phyloP scores from a whole-genome alignment of 2,888 invertebrate genomes.

The Tetragnatha montana region DNA sequence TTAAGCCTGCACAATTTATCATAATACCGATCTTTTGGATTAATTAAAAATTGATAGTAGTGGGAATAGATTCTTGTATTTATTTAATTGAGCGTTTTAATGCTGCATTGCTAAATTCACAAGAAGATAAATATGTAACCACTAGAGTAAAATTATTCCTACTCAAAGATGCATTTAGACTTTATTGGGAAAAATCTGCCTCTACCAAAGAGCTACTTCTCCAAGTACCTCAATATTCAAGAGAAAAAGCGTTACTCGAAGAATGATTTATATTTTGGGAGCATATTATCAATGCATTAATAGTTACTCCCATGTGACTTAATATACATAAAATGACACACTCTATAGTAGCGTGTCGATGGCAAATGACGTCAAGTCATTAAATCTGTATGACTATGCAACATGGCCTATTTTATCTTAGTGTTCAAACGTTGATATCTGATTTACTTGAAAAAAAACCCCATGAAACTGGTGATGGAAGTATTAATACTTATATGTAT shows the following conservation, averaged over 20 bases:
- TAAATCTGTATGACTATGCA: not conserved
- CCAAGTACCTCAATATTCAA: slow-evolving; percentile 38
- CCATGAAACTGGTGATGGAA: too few species aligned
- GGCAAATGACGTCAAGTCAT: not conserved
- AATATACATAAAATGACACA: too few species aligned
- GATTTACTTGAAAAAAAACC: too few species aligned
- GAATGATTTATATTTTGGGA: slow-evolving; percentile 46
- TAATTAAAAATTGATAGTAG: too few species aligned
- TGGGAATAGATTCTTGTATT: not conserved
- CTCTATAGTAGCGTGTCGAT: too few species aligned
- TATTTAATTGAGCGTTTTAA: not conserved
- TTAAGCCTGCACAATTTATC: too few species aligned
- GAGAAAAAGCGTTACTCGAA: slow-evolving; percentile 23
- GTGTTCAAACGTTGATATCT: not conserved
- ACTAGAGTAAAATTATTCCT: not conserved
- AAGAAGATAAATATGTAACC: not conserved
- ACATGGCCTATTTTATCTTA: not conserved
- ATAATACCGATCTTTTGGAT: too few species aligned
- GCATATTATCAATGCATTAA: not conserved
- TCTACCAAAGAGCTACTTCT: slow-evolving; percentile 47
- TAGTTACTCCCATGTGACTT: too few species aligned
- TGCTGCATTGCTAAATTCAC: not conserved
- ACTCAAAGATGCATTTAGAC: not conserved
- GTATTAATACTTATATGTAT: too few species aligned
- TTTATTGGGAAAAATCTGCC: slow-evolving; percentile 3